Evolutionary conservation across 2,888 invertebrate species (phyloP).

Genomic region (Ichneumoninae sp.): DNA sequence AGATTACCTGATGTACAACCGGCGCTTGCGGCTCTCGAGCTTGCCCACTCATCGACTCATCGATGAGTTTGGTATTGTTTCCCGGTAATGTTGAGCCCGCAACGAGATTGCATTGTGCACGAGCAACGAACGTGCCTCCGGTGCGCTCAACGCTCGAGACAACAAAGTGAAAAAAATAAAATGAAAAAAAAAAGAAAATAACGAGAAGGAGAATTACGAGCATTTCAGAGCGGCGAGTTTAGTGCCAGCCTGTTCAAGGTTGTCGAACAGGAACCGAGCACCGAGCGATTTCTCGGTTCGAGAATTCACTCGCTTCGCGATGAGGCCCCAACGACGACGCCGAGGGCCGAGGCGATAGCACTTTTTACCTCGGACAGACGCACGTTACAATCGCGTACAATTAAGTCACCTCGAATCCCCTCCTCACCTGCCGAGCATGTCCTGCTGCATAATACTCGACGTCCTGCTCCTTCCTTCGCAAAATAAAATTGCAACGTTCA

Average conservation of each 20-base stretch:
- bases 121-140: constrained; percentile 15
- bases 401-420: neutral
- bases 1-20: constrained; percentile 4
- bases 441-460: neutral
- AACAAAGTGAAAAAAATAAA: neutral
- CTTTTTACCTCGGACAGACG: neutral
- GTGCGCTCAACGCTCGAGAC: neutral
- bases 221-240: neutral
- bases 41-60: constrained; percentile 6
- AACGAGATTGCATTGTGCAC: constrained; percentile 22
- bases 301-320: constrained; percentile 24
- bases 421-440: neutral
- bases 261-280: constrained; percentile 19
- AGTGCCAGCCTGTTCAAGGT: constrained; percentile 27
- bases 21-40: neutral
- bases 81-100: neutral
- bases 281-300: constrained; percentile 25
- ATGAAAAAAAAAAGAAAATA: neutral
- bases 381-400: neutral
- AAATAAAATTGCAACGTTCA: constrained; percentile 16
- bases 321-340: neutral
- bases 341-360: neutral
- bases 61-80: constrained; percentile 10
- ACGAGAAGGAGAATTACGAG: constrained; percentile 25
- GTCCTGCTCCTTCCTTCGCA: neutral